Percentiles rank a stretch among this genome's conserved stretches.
These are phyloP conservation scores for Hycleus phaleratus DNA, from an alignment of 1,140 invertebrate species.

Conservation along the genomic window DNA sequence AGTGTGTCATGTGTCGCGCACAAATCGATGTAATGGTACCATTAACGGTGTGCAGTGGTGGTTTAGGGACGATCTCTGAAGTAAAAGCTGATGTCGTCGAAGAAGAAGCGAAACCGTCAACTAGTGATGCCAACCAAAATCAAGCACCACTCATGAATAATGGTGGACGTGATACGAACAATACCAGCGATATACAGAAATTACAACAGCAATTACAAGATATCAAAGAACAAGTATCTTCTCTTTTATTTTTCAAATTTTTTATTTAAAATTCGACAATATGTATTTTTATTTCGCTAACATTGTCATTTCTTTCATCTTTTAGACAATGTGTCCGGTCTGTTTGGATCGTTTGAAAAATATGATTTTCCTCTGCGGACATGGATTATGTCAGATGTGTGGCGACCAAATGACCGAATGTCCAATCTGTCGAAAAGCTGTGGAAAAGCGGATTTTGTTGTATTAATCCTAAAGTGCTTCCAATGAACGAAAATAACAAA, in stretches of 20 bases:
- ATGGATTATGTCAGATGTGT: constrained; percentile 97
- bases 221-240: constrained; percentile 87
- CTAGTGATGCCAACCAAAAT: constrained; percentile 7
- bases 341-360: constrained; percentile 96
- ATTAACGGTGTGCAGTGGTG: constrained; percentile 62
- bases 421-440: constrained; percentile 92
- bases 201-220: constrained; percentile 93
- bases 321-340: constrained; percentile 94
- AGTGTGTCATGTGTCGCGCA: constrained; percentile 88
- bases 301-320: constrained; percentile 25
- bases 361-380: constrained; percentile 97
- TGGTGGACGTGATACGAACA: constrained; percentile 65
- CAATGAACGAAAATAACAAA: too few relatives aligned
- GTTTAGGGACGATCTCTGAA: constrained; percentile 48
- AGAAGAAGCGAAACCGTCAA: constrained; percentile 38
- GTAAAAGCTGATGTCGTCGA: constrained; percentile 45
- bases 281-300: not conserved
- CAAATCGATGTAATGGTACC: constrained; percentile 74
- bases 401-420: constrained; percentile 95
- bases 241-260: not conserved
- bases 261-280: not conserved
- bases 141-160: constrained; percentile 69
- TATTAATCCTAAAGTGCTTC: constrained; percentile 49
- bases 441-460: constrained; percentile 90
- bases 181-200: constrained; percentile 85